Percentiles rank a stretch among this genome's conserved stretches.
Conservation (phyloP, 2,797 vertebrate species). For the Phoebastria nigripes region DNA sequence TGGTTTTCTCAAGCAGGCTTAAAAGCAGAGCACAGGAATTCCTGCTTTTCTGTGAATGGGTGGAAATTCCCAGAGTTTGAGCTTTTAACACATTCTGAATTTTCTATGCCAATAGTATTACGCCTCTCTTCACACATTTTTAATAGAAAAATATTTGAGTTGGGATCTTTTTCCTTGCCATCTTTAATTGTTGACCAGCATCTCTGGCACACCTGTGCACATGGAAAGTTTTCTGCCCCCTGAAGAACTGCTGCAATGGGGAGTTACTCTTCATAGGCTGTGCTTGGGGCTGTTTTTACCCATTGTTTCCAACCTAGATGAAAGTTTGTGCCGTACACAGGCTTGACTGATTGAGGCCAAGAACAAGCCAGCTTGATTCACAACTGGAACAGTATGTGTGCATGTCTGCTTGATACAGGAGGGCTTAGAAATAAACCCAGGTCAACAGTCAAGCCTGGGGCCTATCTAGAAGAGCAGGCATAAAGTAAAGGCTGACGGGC, state of each 20-base stretch:
- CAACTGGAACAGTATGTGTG: neutral
- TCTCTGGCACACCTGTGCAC: neutral
- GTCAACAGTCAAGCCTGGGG: neutral
- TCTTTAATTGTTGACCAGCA: neutral
- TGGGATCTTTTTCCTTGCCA: neutral
- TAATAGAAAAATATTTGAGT: neutral
- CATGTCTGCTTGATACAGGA: constrained; percentile 7
- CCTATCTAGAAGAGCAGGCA: neutral
- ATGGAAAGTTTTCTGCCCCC: neutral
- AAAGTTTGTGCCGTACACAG: neutral
- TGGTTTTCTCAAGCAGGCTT: neutral
- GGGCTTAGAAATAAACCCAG: neutral
- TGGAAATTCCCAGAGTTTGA: neutral
- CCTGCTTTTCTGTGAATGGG: neutral
- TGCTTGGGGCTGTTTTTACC: neutral
- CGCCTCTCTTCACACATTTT: neutral
- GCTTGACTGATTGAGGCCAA: constrained; percentile 32
- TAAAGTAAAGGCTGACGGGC: neutral
- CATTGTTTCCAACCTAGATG: neutral
- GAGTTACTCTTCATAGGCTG: neutral
- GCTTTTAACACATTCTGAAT: neutral
- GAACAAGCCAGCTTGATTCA: constrained; percentile 18
- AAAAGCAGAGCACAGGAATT: neutral
- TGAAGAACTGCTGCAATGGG: neutral
- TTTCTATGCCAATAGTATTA: neutral